Evolutionary conservation across 2,113 vertebrate genomes (phyloP).

Genomic region (Peromyscus maniculatus): DNA sequence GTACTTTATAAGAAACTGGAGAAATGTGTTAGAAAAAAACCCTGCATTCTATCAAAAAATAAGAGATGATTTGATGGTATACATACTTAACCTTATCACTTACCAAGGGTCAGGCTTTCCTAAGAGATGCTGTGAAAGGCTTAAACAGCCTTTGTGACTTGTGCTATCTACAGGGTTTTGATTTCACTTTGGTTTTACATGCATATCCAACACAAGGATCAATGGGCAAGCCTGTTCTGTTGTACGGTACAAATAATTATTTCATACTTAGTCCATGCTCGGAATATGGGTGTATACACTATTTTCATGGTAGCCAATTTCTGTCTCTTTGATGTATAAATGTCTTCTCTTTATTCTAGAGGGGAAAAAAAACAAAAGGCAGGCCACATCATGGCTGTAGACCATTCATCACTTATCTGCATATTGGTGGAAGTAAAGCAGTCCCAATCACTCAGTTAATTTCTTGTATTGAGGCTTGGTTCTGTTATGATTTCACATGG

Average conservation of each 20-base stretch:
- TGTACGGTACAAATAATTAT: constrained; percentile 71
- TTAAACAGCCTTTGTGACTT: constrained; percentile 74
- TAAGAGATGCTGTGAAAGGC: constrained; percentile 52
- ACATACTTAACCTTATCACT: constrained; percentile 48
- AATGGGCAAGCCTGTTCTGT: constrained; percentile 58
- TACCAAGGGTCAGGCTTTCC: constrained; percentile 44
- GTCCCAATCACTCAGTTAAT: not conserved
- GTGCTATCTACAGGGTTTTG: constrained; percentile 60
- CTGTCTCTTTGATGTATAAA: constrained; percentile 46
- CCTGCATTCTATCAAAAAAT: constrained; percentile 10
- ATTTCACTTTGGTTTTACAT: constrained; percentile 74
- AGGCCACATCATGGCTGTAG: not conserved
- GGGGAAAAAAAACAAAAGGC: not conserved
- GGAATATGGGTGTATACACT: constrained; percentile 61
- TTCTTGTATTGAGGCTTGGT: not conserved
- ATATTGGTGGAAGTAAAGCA: not conserved
- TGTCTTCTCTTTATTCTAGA: constrained; percentile 55
- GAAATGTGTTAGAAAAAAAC: not conserved
- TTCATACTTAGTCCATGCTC: constrained; percentile 68
- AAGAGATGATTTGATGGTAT: constrained; percentile 53
- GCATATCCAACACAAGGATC: constrained; percentile 68
- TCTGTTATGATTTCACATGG: not conserved
- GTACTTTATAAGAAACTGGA: not conserved
- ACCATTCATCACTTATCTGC: not conserved
- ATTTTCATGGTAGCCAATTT: constrained; percentile 66